Base-by-base conservation (phyloP, 2,113 vertebrate genomes). In the Verasper variegatus region DNA sequence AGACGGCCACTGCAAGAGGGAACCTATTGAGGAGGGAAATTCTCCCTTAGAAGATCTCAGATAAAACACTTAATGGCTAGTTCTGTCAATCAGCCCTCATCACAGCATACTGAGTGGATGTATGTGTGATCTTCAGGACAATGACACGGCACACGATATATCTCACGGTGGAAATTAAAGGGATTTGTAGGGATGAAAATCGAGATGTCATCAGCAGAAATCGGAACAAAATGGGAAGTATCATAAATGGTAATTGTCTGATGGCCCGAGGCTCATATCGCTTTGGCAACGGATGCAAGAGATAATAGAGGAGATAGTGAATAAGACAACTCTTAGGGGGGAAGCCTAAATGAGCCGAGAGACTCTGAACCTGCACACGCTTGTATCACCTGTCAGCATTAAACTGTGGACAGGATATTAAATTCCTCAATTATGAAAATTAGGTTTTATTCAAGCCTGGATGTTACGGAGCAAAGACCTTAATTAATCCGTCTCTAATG, bases 401-500 rank as follows among this genome's bases (percentile, higher is more conserved):
- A 62, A 81, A 70, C 69, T 42, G 68, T 60, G 72, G 74, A 79
- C 23, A 71, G 54, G 78, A 86, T 86, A 91, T 86, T 84, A 85
- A 88, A 88, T 82, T 86, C 65, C 55, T 76, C 71, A 82, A 74
- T 87, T 87, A 85, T 85, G 76, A 83, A 88, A 86, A 86, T 86
- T 56, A 64, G 45, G 11, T 85, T 82, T 86, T 81, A 85, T 88
- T 86, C 68, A 87, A 86, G 74, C 56, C 80, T 71, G 64, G 57
- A 73, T 87, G 78, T 82, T 82, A 70, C 74, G 73, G 77, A 81
- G 82, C 68, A 82, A 63, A 86, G 82, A 72, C 79, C 82, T 81
- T 85, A 88, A 88, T 89, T 87, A 91, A 90, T 89, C 86, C 70
- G 56, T 84, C 74, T 85, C 57, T 85, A 73, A 86, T 76, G 88